These are phyloP conservation scores for Drosophila parthenogenetica DNA, from an alignment of 2,888 invertebrate genomes.

Conservation along the genomic window DNA sequence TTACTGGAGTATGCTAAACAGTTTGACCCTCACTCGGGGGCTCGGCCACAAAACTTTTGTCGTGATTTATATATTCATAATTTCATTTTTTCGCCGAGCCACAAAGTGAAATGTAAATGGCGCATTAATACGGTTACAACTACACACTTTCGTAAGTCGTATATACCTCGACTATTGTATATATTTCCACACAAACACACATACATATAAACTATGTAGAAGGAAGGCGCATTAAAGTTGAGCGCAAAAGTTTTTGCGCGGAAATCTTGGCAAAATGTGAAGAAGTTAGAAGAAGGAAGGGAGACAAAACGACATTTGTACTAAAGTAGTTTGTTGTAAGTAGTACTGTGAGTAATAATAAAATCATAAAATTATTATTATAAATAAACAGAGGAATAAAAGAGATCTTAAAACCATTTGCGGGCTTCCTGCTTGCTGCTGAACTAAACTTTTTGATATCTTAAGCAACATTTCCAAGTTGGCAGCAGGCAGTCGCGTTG, in stretches of 20 bases:
- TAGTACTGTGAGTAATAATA: slow-evolving; percentile 51
- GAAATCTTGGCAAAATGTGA: slow-evolving; percentile 62
- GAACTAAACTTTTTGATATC: slow-evolving; percentile 66
- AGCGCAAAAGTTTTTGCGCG: slow-evolving; percentile 59
- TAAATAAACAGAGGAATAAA: slow-evolving; percentile 66
- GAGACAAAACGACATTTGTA: slow-evolving; percentile 26
- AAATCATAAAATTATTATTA: slow-evolving; percentile 73
- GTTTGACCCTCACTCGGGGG: slow-evolving; percentile 25
- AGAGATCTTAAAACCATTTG: slow-evolving; percentile 70
- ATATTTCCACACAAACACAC: neutral
- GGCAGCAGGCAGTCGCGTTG: slow-evolving; percentile 12
- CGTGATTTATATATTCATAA: slow-evolving; percentile 69
- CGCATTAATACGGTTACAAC: slow-evolving; percentile 52
- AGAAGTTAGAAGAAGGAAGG: neutral
- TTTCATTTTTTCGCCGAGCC: slow-evolving; percentile 45
- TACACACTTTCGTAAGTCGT: slow-evolving; percentile 3
- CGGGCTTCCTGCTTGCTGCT: slow-evolving; percentile 36
- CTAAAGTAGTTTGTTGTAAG: slow-evolving; percentile 34
- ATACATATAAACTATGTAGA: slow-evolving; percentile 15
- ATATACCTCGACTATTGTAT: slow-evolving; percentile 5
- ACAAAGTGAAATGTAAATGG: slow-evolving; percentile 70
- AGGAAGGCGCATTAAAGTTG: slow-evolving; percentile 57
- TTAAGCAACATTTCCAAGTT: slow-evolving; percentile 34
- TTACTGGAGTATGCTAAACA: slow-evolving; percentile 8
- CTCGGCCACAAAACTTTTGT: slow-evolving; percentile 36